Percentiles rank a stretch among this genome's conserved stretches.
These are phyloP conservation scores for Caerostris darwini DNA, from an alignment of 1,140 invertebrate genomes.

Conservation along the genomic window DNA sequence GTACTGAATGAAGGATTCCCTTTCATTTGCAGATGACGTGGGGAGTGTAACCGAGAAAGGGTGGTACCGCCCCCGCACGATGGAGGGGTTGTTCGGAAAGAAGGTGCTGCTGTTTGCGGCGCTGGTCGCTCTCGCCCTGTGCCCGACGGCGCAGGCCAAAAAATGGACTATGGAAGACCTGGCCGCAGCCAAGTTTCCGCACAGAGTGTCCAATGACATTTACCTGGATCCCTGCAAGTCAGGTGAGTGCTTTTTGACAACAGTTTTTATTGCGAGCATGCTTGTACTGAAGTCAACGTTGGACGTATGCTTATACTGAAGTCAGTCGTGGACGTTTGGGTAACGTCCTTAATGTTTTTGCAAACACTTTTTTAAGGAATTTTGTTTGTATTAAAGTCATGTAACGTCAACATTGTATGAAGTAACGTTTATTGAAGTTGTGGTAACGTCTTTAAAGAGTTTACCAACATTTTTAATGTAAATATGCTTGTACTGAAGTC, in stretches of 20 bases:
- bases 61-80: constrained; percentile 24
- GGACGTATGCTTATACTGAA: no score
- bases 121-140: background rate
- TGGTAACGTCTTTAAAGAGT: no score
- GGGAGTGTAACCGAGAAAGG: constrained; percentile 12
- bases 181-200: constrained; percentile 85
- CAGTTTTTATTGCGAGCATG: no score
- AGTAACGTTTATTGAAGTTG: no score
- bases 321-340: no score
- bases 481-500: no score
- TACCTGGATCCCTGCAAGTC: constrained; percentile 89
- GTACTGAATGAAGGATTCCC: background rate
- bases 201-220: constrained; percentile 87
- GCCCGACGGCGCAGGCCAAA: constrained; percentile 39
- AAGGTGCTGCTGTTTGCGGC: background rate
- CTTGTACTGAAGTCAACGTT: no score
- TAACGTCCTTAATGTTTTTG: no score
- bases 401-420: no score
- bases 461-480: no score
- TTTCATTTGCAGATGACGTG: constrained; percentile 56
- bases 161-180: constrained; percentile 88
- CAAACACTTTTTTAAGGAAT: no score
- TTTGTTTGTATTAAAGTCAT: no score
- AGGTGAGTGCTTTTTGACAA: constrained; percentile 79
- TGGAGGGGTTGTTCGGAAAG: constrained; percentile 32